Conservation (phyloP, 2,113 vertebrate genomes). For the Rhinopomastus cyanomelas region DNA sequence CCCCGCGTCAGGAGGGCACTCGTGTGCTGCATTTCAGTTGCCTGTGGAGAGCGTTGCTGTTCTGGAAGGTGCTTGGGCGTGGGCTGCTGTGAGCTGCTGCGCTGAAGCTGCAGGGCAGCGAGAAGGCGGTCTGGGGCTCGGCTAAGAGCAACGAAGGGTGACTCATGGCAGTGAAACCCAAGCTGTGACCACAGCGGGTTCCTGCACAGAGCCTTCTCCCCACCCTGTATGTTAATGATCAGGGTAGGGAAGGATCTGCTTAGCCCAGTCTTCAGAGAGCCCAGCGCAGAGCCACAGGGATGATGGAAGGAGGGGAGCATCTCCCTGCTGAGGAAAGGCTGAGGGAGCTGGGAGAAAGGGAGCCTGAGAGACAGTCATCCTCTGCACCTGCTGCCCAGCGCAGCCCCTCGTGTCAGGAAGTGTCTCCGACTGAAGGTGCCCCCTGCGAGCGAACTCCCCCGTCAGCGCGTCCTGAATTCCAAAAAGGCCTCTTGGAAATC, state of each 20-base stretch:
- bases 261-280: not conserved
- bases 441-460: slow-evolving; percentile 18
- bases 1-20: slow-evolving; percentile 32
- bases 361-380: slow-evolving; percentile 25
- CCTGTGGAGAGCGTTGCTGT: slow-evolving; percentile 12
- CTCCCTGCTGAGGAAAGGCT: too few relatives aligned
- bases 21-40: slow-evolving; percentile 40
- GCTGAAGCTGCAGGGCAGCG: slow-evolving; percentile 24
- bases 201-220: not conserved
- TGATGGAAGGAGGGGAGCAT: too few relatives aligned
- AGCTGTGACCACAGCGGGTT: slow-evolving; percentile 19
- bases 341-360: too few relatives aligned
- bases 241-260: not conserved
- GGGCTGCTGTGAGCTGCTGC: slow-evolving; percentile 33
- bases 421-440: slow-evolving; percentile 14
- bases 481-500: slow-evolving; percentile 41
- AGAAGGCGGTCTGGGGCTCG: slow-evolving; percentile 50
- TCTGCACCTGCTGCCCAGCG: slow-evolving; percentile 23
- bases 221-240: not conserved
- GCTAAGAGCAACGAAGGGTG: slow-evolving; percentile 27
- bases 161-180: slow-evolving; percentile 41
- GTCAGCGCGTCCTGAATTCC: slow-evolving; percentile 12
- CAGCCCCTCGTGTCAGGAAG: not conserved
- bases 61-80: slow-evolving; percentile 1
- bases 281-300: too few relatives aligned